Percentiles rank a stretch among this genome's conserved stretches.
These are phyloP conservation scores for Pocillopora verrucosa DNA, from an alignment of 64 coral and sea anemone species.

Conservation along the genomic window DNA sequence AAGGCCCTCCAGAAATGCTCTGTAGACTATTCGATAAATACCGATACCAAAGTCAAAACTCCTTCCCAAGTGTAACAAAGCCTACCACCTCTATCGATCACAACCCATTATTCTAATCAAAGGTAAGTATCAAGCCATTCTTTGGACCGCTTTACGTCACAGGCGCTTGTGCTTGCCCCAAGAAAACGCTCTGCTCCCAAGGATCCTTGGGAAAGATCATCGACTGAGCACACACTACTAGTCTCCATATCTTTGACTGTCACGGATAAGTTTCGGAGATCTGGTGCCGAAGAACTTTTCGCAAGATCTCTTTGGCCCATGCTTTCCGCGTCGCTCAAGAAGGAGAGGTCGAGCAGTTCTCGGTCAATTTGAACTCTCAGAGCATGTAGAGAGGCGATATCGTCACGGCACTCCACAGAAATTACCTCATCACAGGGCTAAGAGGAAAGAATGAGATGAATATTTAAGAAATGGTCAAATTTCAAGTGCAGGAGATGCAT, in stretches of 20 bases:
- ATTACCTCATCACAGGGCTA: constrained; percentile 69
- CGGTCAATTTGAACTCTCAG: constrained; percentile 60
- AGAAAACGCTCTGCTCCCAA: neutral
- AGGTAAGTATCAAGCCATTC: constrained; percentile 39
- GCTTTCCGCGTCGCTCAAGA: constrained; percentile 14
- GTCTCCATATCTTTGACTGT: constrained; percentile 65
- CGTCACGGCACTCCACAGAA: constrained; percentile 23
- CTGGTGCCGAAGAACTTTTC: constrained; percentile 51
- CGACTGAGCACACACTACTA: constrained; percentile 74
- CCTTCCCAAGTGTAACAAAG: neutral
- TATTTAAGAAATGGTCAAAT: too few species aligned
- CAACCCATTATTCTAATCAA: too few species aligned
- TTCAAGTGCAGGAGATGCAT: too few species aligned
- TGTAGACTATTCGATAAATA: neutral
- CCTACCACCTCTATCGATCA: too few species aligned
- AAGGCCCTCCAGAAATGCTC: neutral
- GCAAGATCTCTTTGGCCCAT: constrained; percentile 1
- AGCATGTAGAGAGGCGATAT: constrained; percentile 58
- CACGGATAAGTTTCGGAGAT: constrained; percentile 55
- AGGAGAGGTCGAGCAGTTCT: constrained; percentile 44
- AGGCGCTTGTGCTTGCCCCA: neutral
- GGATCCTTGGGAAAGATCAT: constrained; percentile 66
- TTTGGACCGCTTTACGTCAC: neutral
- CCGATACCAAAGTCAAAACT: neutral
- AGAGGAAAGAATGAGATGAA: neutral